Evolutionary conservation across 2,888 invertebrate species (phyloP).

Genomic region (Lumbricus terrestris): DNA sequence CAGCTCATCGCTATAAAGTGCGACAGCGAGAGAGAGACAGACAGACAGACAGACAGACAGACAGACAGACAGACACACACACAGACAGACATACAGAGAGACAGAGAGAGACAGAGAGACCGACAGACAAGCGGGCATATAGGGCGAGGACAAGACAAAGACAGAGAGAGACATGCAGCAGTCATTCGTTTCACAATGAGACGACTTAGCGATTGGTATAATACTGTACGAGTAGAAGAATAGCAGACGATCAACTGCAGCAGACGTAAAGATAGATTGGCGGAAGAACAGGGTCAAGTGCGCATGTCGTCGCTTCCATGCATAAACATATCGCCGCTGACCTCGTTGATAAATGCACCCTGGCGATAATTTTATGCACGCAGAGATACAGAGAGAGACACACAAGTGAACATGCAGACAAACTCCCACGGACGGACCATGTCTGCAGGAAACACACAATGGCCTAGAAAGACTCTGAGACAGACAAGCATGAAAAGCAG

Average conservation of each 20-base stretch:
- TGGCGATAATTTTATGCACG: too few species aligned
- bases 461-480: neutral
- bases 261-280: neutral
- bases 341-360: neutral
- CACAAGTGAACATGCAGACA: too few species aligned
- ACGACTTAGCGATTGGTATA: too few species aligned
- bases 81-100: neutral
- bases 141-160: neutral
- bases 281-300: neutral
- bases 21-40: neutral
- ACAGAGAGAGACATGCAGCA: neutral
- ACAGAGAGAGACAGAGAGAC: neutral
- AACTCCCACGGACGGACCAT: too few species aligned
- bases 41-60: neutral
- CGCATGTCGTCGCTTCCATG: neutral
- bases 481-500: too few species aligned
- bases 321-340: neutral
- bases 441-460: too few species aligned
- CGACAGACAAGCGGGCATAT: neutral
- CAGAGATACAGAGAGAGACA: too few species aligned
- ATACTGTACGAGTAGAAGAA: too few species aligned
- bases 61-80: neutral
- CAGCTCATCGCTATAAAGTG: neutral
- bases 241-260: too few species aligned
- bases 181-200: too few species aligned